Percentiles rank a stretch among this genome's conserved stretches.
Conservation (phyloP, 2,888 invertebrate genomes). For the Tipula vernalis region DNA sequence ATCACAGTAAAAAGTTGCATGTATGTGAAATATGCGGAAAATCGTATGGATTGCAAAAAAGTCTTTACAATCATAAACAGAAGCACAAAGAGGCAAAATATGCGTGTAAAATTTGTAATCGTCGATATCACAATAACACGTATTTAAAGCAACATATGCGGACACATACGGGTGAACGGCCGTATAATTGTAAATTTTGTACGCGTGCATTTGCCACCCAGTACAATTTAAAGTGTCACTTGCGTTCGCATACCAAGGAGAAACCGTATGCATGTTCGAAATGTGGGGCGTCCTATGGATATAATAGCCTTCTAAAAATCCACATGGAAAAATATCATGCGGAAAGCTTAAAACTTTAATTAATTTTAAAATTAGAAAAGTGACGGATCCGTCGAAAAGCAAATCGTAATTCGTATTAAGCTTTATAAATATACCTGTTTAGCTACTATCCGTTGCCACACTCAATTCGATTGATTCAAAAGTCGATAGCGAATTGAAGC, state of each 20-base stretch:
- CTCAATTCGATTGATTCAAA: background rate
- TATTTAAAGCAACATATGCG: slow-evolving; percentile 12
- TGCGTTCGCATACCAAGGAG: slow-evolving; percentile 13
- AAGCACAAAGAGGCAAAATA: slow-evolving; percentile 11
- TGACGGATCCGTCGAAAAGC: too few relatives aligned
- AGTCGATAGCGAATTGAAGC: background rate
- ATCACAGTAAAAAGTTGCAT: background rate
- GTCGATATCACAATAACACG: slow-evolving; percentile 11
- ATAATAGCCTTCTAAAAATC: slow-evolving; percentile 12
- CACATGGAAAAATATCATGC: slow-evolving; percentile 13
- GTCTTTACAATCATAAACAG: slow-evolving; percentile 12
- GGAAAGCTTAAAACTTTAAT: background rate
- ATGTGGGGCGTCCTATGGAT: slow-evolving; percentile 10
- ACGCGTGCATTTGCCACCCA: slow-evolving; percentile 6
- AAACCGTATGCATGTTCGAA: slow-evolving; percentile 12
- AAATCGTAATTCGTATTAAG: too few relatives aligned
- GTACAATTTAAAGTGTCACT: slow-evolving; percentile 12
- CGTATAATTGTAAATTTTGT: slow-evolving; percentile 11
- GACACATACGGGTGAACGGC: slow-evolving; percentile 13
- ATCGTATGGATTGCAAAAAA: slow-evolving; percentile 12
- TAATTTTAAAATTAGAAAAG: background rate
- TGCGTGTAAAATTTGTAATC: slow-evolving; percentile 10
- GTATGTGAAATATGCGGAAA: slow-evolving; percentile 13
- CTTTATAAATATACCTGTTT: too few relatives aligned
- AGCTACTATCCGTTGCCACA: too few relatives aligned